These are phyloP conservation scores for Cheilosia pagana DNA, from an alignment of 2,888 invertebrate species.

Conservation along the genomic window DNA sequence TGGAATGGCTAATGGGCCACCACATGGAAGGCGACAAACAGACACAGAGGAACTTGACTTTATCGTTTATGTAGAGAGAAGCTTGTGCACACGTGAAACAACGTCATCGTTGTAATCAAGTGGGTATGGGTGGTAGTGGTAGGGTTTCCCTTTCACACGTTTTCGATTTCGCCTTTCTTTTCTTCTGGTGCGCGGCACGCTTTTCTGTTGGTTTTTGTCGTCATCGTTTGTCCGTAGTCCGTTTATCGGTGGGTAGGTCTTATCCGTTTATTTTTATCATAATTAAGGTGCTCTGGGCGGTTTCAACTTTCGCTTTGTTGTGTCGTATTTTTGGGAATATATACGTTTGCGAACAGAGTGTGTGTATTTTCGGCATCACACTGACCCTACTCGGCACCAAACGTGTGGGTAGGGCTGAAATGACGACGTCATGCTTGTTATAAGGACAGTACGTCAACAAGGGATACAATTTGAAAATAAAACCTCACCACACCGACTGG, in stretches of 20 bases:
- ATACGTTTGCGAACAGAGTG: constrained; percentile 22
- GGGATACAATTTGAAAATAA: background rate
- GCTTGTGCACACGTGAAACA: constrained; percentile 32
- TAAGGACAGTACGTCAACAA: constrained; percentile 46
- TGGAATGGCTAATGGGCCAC: constrained; percentile 15
- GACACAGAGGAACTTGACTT: constrained; percentile 20
- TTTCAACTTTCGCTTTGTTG: constrained; percentile 11
- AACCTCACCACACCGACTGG: no score
- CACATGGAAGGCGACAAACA: constrained; percentile 27
- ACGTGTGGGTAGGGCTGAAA: background rate
- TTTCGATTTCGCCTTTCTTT: background rate
- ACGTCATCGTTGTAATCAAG: constrained; percentile 49
- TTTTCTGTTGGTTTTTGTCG: constrained; percentile 5
- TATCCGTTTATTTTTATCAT: constrained; percentile 46
- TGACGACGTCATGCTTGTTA: constrained; percentile 51
- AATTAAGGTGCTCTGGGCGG: constrained; percentile 34
- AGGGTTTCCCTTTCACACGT: background rate
- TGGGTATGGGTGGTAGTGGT: background rate
- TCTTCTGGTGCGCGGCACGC: background rate
- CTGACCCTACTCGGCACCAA: constrained; percentile 38
- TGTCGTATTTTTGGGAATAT: constrained; percentile 26
- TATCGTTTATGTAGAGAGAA: background rate
- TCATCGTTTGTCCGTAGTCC: background rate
- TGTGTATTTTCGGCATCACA: constrained; percentile 57
- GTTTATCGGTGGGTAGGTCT: background rate